Base-by-base conservation (phyloP, 1,140 invertebrate species). In the Macrotrachela quadricornifera region DNA sequence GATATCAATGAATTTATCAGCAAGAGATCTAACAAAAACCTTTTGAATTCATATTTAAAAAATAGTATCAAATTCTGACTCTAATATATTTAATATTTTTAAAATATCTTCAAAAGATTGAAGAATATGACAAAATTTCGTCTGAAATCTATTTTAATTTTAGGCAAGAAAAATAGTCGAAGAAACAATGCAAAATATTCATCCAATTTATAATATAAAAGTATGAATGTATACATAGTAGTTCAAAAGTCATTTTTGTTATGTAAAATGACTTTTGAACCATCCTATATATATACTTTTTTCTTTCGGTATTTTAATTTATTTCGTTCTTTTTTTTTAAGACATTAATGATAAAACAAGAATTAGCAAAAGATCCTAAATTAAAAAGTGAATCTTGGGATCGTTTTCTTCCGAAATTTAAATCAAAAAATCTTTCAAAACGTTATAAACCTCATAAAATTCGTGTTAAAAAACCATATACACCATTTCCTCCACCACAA, bases 141-240 rank as follows among this genome's bases (percentile, higher is more conserved):
- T n/a, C n/a, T n/a, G n/a, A n/a, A n/a, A n/a, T n/a, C n/a, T n/a
- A n/a, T n/a, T n/a, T n/a, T n/a, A n/a, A n/a, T n/a, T n/a, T n/a
- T n/a, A n/a, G n/a, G n/a, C n/a, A n/a, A n/a, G 88, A 57, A 78
- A 82, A 63, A 85, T 99, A 61, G 85, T 88, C 9, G 80, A 85
- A 64, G 91, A 99, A 61, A 92, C 86, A 3, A 95, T 99, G 88
- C 87, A 88, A 63, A 99, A 99, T 67, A 79, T 97, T 55, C 92
- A 99, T 75, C 92, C 92, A n/a, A 90, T 97, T 64, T 96, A 96
- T 64, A 94, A 94, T 63, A 91, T 99, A 0, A 97, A 97, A 72
- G 69, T 71, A 59, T 40, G 49, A 57, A 15, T n/a, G 37, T 15
- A 17, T 4, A 21, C 2, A 3, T 55, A n/a, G 21, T n/a, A n/a